Percentiles rank a stretch among this genome's conserved stretches.
Evolutionary conservation across 2,113 vertebrate genomes (phyloP).

Genomic region (Ptyas mucosa): DNA sequence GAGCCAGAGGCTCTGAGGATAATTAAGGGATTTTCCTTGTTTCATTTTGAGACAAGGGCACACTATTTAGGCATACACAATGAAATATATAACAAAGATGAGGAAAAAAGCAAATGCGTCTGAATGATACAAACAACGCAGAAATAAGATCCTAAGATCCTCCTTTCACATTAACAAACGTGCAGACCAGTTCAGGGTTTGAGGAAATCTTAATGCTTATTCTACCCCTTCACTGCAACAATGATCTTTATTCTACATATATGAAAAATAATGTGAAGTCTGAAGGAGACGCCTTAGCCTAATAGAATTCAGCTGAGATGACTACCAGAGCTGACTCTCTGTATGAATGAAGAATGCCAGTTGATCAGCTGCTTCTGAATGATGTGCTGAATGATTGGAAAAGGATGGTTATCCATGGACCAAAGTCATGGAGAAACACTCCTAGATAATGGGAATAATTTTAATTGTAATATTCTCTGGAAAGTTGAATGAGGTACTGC

Average conservation of each 20-base stretch:
- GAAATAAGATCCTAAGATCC: background rate
- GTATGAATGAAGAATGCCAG: slow-evolving; percentile 9
- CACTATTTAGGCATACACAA: background rate
- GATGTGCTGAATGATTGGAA: slow-evolving; percentile 6
- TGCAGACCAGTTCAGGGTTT: background rate
- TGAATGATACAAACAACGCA: background rate
- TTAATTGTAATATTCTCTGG: slow-evolving; percentile 13
- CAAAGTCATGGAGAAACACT: background rate
- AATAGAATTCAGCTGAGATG: background rate
- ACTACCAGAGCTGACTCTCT: background rate
- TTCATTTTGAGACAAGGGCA: background rate
- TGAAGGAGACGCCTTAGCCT: background rate
- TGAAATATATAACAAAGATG: background rate
- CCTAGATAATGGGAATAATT: slow-evolving; percentile 1
- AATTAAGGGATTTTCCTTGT: background rate
- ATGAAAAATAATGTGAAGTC: background rate
- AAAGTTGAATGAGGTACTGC: slow-evolving; percentile 7
- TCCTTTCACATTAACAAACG: background rate
- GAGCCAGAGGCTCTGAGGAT: background rate
- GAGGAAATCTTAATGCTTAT: background rate
- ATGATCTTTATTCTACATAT: background rate
- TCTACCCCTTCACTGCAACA: background rate
- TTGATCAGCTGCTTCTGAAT: slow-evolving; percentile 36
- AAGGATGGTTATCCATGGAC: background rate
- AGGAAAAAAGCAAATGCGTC: background rate